Base-by-base conservation (phyloP, 2,888 invertebrate genomes). In the Platycheirus albimanus region DNA sequence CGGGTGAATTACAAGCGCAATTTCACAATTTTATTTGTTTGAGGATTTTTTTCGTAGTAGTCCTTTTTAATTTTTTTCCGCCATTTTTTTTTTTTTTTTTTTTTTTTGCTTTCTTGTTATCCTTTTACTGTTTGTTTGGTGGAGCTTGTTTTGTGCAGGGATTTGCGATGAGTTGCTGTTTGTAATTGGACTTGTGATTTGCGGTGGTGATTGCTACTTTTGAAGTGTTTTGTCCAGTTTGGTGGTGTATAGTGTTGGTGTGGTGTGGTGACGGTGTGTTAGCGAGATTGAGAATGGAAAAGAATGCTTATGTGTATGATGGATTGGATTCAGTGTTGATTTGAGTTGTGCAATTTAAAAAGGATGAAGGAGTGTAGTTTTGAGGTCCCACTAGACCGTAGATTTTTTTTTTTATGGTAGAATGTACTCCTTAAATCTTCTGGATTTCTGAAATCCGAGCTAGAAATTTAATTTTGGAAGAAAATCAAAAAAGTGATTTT, bases 1-100 rank as follows among this genome's bases (percentile, higher is more conserved):
- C 69, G 83, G 83, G 77, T 74, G 78, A 83, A 83, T 83, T 83
- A 83, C 83, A 83, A 83, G 83, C 83, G 78, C 83, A 83, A 83
- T 83, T 83, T 83, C 83, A 83, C 83, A 78, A 83, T 83, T 78
- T 83, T 78, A 83, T 83, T 83, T 78, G 83, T 83, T 78, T 83
- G 67, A 74, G 77, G 61, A 72, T 81, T 71, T 77, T 56, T 19
- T 47, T 36, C 15, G 24, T 49, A n/a, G 13, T 10, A 52, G 41
- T 67, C n/a, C 33, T n/a, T 51, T 24, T 49, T 49, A 30, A 20
- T 38, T 17, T 54, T n/a, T n/a, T n/a, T n/a, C n/a, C n/a, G n/a
- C n/a, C n/a, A n/a, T n/a, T n/a, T n/a, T 41, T 17, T 24, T 41
- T 17, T 43, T 19, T 3, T 51, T 13, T 63, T 28, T 63, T 30